Conservation (phyloP, 1,140 invertebrate species). For the Apis cerana region DNA sequence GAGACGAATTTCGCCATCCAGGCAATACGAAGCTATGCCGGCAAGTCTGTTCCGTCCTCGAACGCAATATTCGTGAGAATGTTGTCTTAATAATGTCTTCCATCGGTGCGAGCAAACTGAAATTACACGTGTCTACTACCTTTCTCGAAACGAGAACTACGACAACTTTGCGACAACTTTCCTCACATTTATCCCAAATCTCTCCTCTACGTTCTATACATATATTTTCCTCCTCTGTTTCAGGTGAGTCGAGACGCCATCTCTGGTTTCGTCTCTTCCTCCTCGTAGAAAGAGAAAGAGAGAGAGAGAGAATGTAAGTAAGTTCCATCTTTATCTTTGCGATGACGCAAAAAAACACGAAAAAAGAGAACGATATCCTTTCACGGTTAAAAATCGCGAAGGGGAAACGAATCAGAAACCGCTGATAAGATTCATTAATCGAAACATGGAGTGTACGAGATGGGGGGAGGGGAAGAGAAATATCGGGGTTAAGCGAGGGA, state of each 20-base stretch:
- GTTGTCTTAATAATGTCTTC: slow-evolving; percentile 41
- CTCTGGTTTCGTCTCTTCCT: too few species aligned
- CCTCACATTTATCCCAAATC: neutral
- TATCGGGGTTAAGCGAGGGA: neutral
- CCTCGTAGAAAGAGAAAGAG: too few species aligned
- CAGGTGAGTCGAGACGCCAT: slow-evolving; percentile 5
- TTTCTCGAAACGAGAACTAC: slow-evolving; percentile 2
- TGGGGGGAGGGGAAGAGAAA: neutral
- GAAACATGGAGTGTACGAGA: slow-evolving; percentile 1
- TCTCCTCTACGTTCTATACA: too few species aligned
- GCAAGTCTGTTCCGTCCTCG: slow-evolving; percentile 8
- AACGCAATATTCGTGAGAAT: slow-evolving; percentile 39
- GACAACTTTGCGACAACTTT: neutral
- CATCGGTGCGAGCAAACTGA: slow-evolving; percentile 26
- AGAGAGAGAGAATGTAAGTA: neutral
- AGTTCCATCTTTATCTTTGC: neutral
- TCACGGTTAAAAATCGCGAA: neutral
- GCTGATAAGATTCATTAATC: slow-evolving; percentile 6
- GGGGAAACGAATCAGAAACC: neutral
- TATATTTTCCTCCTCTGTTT: neutral
- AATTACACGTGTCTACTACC: slow-evolving; percentile 30
- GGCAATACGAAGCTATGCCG: slow-evolving; percentile 4
- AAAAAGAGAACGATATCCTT: too few species aligned
- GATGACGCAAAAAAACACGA: too few species aligned
- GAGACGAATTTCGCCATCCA: slow-evolving; percentile 25